A percentile compares a stretch with the other conserved stretches of the same genome.
Conservation (phyloP, 2,797 vertebrate species). For the Parauchenoglanis ngamensis region DNA sequence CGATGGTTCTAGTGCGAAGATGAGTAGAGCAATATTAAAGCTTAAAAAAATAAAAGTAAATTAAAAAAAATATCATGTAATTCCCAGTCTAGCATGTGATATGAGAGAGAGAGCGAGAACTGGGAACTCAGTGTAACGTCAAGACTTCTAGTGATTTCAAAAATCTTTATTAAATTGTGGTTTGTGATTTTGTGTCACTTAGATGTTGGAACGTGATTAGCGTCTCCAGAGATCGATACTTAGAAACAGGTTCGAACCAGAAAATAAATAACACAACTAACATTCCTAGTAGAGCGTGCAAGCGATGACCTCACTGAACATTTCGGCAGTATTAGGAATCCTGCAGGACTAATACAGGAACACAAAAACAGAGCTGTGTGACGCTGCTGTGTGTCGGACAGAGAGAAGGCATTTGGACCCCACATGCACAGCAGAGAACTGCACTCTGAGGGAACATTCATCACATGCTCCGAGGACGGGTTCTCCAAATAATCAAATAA, state of each 20-base stretch:
- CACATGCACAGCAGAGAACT: neutral
- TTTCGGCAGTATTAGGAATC: neutral
- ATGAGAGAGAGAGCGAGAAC: constrained; percentile 1
- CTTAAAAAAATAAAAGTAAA: too few relatives aligned
- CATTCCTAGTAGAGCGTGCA: neutral
- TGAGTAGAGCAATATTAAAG: neutral
- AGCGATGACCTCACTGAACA: neutral
- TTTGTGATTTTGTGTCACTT: neutral
- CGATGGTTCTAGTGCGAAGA: neutral
- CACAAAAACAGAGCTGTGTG: neutral
- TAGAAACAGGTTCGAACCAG: neutral
- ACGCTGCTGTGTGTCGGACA: neutral
- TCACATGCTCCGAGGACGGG: neutral
- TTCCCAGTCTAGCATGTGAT: neutral
- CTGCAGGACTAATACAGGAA: neutral
- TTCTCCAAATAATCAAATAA: constrained; percentile 6
- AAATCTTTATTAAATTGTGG: neutral
- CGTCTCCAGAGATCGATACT: neutral
- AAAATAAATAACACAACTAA: neutral
- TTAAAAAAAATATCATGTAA: neutral
- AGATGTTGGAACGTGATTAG: neutral
- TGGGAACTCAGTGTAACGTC: neutral
- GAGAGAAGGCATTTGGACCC: constrained; percentile 9
- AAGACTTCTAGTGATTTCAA: neutral
- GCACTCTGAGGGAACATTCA: neutral